Base-by-base conservation (phyloP, 2,797 vertebrate genomes). In the Cynopterus sphinx region DNA sequence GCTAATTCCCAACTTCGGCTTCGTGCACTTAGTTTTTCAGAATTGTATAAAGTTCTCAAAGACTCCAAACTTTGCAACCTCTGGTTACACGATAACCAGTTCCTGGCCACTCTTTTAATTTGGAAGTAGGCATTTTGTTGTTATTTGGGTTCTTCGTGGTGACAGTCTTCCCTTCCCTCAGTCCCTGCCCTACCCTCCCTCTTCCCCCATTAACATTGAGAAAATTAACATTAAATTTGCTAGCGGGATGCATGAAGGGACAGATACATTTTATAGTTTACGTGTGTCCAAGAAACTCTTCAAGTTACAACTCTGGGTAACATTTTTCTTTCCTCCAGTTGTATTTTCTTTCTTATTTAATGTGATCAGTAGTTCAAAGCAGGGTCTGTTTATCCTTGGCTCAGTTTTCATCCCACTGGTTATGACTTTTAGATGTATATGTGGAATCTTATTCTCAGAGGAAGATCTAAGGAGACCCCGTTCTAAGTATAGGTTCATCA, bases 371-470 rank as follows among this genome's bases (percentile, higher is more conserved):
- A 75, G 84, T 97, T 95, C 91, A 96, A 93, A 96, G 92, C 77
- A 94, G 84, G 77, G 90, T 84, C 78, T 61, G 17, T 75, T 97
- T 94, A 67, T 77, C 94, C 89, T 97, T 93, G 96, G 89, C 95
- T 96, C 65, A 28, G 31, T 93, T 93, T 96, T 67, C 16, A 79
- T 65, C 84, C 68, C 31, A 63, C 63, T 82, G 82, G 63, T 91
- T 90, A 43, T 95, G 84, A 90, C 93, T 97, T 84, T 95, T 65
- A 90, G 71, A 95, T 92, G 67, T 85, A 19, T 94, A 33, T 90
- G 43, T 83, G 57, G 87, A 93, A 87, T 95, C 73, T 71, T 90
- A 57, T 97, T 97, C 91, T 96, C 84, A 59, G 75, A 94, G 92
- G 93, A 90, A 91, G 65, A 96, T 94, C 96, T 95, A 55, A 96